Base-by-base conservation (phyloP, 2,888 invertebrate genomes). In the Pandemis heparana region DNA sequence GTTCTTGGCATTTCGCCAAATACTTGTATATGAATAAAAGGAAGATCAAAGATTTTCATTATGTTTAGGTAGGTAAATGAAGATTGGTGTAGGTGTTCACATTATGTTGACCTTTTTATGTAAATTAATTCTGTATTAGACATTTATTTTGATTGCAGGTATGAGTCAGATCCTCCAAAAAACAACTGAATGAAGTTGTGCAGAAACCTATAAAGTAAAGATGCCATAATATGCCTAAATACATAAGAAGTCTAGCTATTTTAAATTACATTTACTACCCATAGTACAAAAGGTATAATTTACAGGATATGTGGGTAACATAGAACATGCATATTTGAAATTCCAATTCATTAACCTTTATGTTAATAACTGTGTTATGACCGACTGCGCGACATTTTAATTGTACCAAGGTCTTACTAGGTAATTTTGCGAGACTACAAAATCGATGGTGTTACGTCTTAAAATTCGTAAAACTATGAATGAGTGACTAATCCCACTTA, bases 401-500 rank as follows among this genome's bases (percentile, higher is more conserved):
- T 70, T 70, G 38, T 69, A 43, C 8, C 60, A 75, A 80, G 76
- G 79, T 66, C 77, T 77, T 68, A 51, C 59, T 65, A n/a, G n/a
- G n/a, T n/a, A 16, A 65, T 70, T 38, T 53, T 4, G 10, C 32
- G 39, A 61, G 12, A 41, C 39, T 18, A 56, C 39, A 14, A 70
- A 74, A 74, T 69, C 74, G 60, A 65, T 72, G 66, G 48, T n/a
- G 51, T 59, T 61, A 74, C 51, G 38, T 43, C 18, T 16, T 64
- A 1, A 64, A 69, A 51, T 10, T 32, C 32, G 23, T 60, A 53
- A 60, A 66, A 69, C 59, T 60, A 70, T 74, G 70, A 71, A 76
- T 77, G 73, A 74, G 77, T 81, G 80, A 82, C 77, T 81, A 80
- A 81, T 76, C 75, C 76, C 75, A 79, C 81, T 86, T 85, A 87